Evolutionary conservation across 2,888 invertebrate species (phyloP), one percentile per base, ranked within the genome.

Genomic region (Stenodera caucasica): DNA sequence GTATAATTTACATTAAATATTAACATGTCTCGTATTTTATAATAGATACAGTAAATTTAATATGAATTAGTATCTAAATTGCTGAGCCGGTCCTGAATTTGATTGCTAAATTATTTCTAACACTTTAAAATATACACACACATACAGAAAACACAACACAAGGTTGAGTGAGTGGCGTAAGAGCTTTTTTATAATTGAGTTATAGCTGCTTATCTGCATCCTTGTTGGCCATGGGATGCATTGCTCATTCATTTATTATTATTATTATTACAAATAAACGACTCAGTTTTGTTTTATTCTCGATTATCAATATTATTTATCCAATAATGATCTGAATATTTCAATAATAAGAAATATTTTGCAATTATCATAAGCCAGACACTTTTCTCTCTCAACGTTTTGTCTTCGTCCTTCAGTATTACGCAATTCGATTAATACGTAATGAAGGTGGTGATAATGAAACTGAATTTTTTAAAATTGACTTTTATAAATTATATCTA

Each of bases 131-230:
- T 18, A 40, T 18, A 40, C 18, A 40, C 37, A 32, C 32, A 40
- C 40, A 40, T 40, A 40, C 18, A 40, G 18, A 12, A 54, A 50
- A 49, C 57, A 60, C 52, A 62, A 62, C 53, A 56, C 63, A 63
- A 63, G 63, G 60, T 63, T 63, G 63, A 60, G 63, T 60, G 63
- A 60, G 58, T 63, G 60, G 60, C 63, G 63, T 53, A 63, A 63
- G 53, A 57, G 37, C 12, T 45, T 45, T 45, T 45, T 45, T 45
- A 23, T 21, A 45, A 11, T 23, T 40, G 32, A 14, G 49, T 54
- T 53, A 49, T 49, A 51, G 51, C 37, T 58, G 53, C 55, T 54
- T 60, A 63, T 63, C 63, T 63, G 63, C 63, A 63, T 63, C 63
- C 58, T 60, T 60, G 60, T 63, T 60, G 63, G 45, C 63, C 63